These are phyloP conservation scores for Xanthorhoe spadicearia DNA, from an alignment of 2,888 invertebrate species.

Conservation along the genomic window DNA sequence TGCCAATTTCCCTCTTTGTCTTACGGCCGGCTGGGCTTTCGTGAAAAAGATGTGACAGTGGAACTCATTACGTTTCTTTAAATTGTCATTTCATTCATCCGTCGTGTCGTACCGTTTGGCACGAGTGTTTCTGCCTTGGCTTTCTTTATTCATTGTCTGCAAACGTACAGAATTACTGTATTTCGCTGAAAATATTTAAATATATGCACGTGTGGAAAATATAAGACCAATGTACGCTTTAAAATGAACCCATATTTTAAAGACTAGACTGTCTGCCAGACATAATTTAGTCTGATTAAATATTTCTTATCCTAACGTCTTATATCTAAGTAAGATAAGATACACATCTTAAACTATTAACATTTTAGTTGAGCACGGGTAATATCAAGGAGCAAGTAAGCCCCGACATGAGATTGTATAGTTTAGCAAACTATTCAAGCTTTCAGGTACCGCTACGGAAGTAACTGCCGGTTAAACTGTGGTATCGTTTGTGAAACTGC, in stretches of 20 bases:
- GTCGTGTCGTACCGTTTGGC: constrained; percentile 42
- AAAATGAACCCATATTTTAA: constrained; percentile 16
- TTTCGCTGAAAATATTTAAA: constrained; percentile 22
- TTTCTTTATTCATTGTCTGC: constrained; percentile 40
- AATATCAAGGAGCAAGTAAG: constrained; percentile 2
- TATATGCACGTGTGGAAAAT: constrained; percentile 11
- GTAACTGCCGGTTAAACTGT: constrained; percentile 13
- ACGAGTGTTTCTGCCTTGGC: constrained; percentile 36
- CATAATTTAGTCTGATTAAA: constrained; percentile 16
- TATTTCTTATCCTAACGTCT: neutral
- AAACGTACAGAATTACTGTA: constrained; percentile 34
- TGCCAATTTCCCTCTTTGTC: constrained; percentile 74
- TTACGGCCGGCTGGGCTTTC: constrained; percentile 59
- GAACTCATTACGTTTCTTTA: constrained; percentile 54
- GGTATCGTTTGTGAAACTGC: constrained; percentile 21
- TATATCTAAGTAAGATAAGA: neutral
- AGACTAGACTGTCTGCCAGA: constrained; percentile 1
- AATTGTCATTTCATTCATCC: constrained; percentile 48
- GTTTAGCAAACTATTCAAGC: constrained; percentile 20
- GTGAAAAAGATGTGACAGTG: constrained; percentile 56
- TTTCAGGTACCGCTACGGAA: constrained; percentile 19
- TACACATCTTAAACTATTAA: neutral
- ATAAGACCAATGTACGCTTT: constrained; percentile 1
- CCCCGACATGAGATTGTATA: constrained; percentile 4
- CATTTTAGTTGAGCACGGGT: neutral